Evolutionary conservation across 2,113 vertebrate species (phyloP), one percentile per base, ranked within the genome.

Genomic region (Pimephales promelas): DNA sequence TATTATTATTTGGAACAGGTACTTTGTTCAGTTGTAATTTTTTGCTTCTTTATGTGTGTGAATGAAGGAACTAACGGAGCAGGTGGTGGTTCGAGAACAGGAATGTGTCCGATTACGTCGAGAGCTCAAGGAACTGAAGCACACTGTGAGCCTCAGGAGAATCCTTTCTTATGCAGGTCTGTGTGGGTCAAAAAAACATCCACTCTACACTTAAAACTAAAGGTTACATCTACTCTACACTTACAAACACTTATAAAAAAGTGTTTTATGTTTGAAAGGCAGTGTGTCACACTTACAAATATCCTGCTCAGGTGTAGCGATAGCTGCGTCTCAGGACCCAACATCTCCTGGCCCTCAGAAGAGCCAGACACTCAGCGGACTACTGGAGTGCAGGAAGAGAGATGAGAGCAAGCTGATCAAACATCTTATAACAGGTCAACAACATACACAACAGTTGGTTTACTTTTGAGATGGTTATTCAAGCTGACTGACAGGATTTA

Each of bases 381-480:
- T 95, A 78, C 85, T 96, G 76, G 93, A 89, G 1, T 96, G 94
- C 87, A 92, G 87, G 81, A 94, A 90, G 83, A 93, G 86, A 88
- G 95, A 96, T 0, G 91, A 95, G 89, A 87, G 83, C 62, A 91
- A 88, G 82, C 93, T 96, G 18, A 88, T 96, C 79, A 95, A 92
- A 88, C 93, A 93, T n/a, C 61, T 96, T n/a, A 89, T 96, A 88
- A 94, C 93, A 88, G 95, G 95, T 96, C 5, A 81, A n/a, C 11
- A 3, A n/a, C 34, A 78, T 34, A 59, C 47, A 43, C 28, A 10
- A n/a, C 26, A 73, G 16, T n/a, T 24, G n/a, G 40, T 26, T 10
- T 20, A 28, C 40, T 24, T 20, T 36, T 40, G 13, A 14, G 18
- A 54, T 8, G 2, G 22, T 79, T 16, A 52, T 20, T 36, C 20